Evolutionary conservation across 1,140 invertebrate genomes (phyloP), one percentile per base, ranked within the genome.

Genomic region (Mamestra configurata): DNA sequence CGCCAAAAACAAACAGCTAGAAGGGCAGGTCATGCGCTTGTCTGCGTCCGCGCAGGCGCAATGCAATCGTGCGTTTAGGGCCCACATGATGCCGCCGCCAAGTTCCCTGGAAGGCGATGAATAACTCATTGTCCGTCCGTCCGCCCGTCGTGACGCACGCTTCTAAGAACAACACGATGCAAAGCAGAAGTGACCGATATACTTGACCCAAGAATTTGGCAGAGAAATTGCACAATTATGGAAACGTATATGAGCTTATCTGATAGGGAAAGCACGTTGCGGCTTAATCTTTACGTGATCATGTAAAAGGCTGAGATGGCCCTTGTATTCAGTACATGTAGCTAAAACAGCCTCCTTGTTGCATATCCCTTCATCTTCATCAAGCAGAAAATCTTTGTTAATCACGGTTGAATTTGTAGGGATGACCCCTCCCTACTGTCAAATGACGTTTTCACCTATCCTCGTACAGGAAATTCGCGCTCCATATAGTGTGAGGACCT

Each of bases 81-180:
- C 86, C 51, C 92, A 90, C 90, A 92, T 93, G 91, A 92, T 93
- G 91, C 92, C 93, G 90, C 89, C 90, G 90, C 89, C 87, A 87
- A 90, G 79, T 93, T 94, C 92, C 89, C 81, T 85, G 90, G 92
- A 94, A 93, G 88, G 86, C 91, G 89, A 94, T 94, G 93, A 94
- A 94, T 94, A 94, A 94, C 92, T 92, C 93, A 94, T 94, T 94
- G 93, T 94, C 88, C 86, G 88, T 93, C 77, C 90, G 89, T 91
- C 86, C 92, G 88, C 90, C 87, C 89, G 90, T 79, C 89, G 88
- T 94, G 93, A 94, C 93, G 92, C 92, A 92, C 86, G 87, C 72
- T 93, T 93, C 93, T 87, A 82, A 85, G 93, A 93, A 86, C 84
- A 84, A 76, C 83, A 86, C 87, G 88, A 89, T 88, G 86, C 85